Percentiles rank a stretch among this genome's conserved stretches.
Evolutionary conservation across 2,113 vertebrate species (phyloP).

Genomic region (Hystrix brachyura): DNA sequence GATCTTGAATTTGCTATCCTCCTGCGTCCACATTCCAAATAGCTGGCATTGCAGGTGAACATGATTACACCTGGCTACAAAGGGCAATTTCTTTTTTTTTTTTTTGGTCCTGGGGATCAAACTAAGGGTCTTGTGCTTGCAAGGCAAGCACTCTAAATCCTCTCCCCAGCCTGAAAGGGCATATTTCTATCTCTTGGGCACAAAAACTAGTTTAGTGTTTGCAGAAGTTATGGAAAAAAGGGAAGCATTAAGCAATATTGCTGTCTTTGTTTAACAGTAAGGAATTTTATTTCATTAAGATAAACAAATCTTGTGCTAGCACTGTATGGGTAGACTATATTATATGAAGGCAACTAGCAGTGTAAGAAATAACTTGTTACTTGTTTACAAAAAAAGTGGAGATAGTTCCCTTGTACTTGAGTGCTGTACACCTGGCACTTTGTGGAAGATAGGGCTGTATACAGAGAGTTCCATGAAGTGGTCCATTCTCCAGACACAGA

Average conservation of each 20-base stretch:
- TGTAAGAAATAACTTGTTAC: neutral
- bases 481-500: neutral
- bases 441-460: neutral
- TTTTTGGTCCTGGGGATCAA: no score
- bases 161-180: no score
- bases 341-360: neutral
- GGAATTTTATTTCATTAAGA: neutral
- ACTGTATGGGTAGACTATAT: neutral
- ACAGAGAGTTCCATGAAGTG: neutral
- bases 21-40: neutral
- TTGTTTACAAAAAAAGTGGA: neutral
- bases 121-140: no score
- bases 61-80: neutral
- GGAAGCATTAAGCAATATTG: neutral
- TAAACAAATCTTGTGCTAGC: neutral
- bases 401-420: neutral
- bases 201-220: neutral
- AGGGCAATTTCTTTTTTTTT: no score
- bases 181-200: neutral
- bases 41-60: neutral
- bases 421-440: neutral
- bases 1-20: neutral
- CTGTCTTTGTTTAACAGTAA: neutral
- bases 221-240: neutral
- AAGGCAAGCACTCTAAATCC: no score